Base-by-base conservation (phyloP, 2,797 vertebrate genomes). In the Geotria australis region DNA sequence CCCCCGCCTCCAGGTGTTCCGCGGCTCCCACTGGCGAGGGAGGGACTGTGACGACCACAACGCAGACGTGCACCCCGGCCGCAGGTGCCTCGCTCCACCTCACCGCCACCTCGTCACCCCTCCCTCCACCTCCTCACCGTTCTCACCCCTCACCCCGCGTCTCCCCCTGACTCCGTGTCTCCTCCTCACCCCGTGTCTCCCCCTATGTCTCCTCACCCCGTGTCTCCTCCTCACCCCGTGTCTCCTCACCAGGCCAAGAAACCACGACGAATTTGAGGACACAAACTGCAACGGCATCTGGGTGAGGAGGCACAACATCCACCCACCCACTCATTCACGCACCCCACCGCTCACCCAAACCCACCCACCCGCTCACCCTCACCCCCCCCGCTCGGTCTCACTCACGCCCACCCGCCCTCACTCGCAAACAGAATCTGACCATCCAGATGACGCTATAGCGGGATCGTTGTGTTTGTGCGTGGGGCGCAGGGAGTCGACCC, bases 271-370 rank as follows among this genome's bases (percentile, higher is more conserved):
- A 3, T 57, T 65, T 24, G 61, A 58, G n/a, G 76, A 77, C 48
- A 73, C 74, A 7, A 77, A 77, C 60, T 77, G 76, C 61, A 77
- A 77, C 49, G 76, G 76, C 57, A 77, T 77, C 60, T 77, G 71
- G 73, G 76, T 77, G 63, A 71, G 73, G 59, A 56, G 59, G 57
- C 46, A 2, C 60, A 61, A 3, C 60, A 59, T n/a, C n/a, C n/a
- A n/a, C n/a, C n/a, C n/a, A n/a, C n/a, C n/a, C n/a, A n/a, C n/a
- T n/a, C n/a, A n/a, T n/a, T n/a, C n/a, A n/a, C n/a, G n/a, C n/a
- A n/a, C n/a, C n/a, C n/a, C n/a, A n/a, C n/a, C n/a, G n/a, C n/a
- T n/a, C n/a, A n/a, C n/a, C n/a, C n/a, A n/a, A n/a, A n/a, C 38
- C 45, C 38, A 45, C 38, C 45, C 38, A 45, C 38, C 45, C 38